Evolutionary conservation across 2,888 invertebrate species (phyloP), one percentile per base, ranked within the genome.

Genomic region (Drosophila anomelani): DNA sequence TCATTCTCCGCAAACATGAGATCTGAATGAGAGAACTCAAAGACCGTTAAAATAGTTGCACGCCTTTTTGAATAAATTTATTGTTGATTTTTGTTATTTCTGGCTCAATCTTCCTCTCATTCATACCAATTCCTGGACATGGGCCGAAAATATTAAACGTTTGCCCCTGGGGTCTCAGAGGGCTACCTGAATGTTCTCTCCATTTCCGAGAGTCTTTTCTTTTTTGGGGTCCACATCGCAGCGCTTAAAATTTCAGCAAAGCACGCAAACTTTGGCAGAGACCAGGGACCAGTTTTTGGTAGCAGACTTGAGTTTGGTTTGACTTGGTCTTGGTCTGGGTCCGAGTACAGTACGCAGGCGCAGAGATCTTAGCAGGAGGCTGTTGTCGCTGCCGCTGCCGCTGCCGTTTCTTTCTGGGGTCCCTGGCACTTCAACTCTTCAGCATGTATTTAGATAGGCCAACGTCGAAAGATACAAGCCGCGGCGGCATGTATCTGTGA

Each of bases 191-290:
- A 49, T 38, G 70, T 69, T 69, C 67, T 43, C 13, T 20, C 15
- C 34, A n/a, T 29, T 53, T 36, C 34, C 36, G 54, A 63, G 56
- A 43, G 36, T 59, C 32, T 46, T 43, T 55, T 54, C 41, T 44
- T 38, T 72, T 83, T 44, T 62, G 41, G 66, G 63, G 55, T 44
- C 59, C 75, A 41, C 59, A 70, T 62, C 62, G 71, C 64, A 68
- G 70, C 85, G 74, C 51, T 74, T 66, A 81, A 84, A 47, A 66
- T 74, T 84, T 81, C 59, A 73, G 87, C 88, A 81, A 79, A 76
- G 81, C 84, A 85, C 88, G 86, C 84, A 85, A 85, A 85, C 88
- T 88, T 85, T 85, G 88, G 84, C 88, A 77, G 75, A 61, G 75
- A 39, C 75, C 56, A 59, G 75, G 76, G 83, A 86, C 88, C 87